Percentiles rank a stretch among this genome's conserved stretches.
phyloP scores from a whole-genome alignment of 2,888 invertebrate species.

The Lithophane semibrunnea region DNA sequence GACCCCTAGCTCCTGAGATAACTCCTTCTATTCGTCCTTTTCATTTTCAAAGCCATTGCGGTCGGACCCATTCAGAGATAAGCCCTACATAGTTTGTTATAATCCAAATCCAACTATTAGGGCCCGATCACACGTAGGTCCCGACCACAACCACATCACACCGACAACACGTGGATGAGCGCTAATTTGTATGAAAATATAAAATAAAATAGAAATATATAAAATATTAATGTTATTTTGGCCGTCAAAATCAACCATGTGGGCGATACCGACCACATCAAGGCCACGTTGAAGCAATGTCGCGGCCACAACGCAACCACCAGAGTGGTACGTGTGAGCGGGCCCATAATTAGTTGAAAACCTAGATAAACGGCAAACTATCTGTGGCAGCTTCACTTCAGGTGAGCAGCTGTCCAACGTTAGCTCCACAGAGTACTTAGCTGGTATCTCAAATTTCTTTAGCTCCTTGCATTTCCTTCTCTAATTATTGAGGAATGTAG shows the following conservation, averaged over 20 bases:
- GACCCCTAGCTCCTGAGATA: conserved; percentile 32
- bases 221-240: too few relatives aligned
- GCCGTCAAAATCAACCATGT: neutral
- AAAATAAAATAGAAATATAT: too few relatives aligned
- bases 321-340: neutral
- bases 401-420: conserved; percentile 45
- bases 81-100: conserved; percentile 46
- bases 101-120: conserved; percentile 32
- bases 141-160: neutral
- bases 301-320: neutral
- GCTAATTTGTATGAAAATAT: neutral
- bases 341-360: conserved; percentile 30
- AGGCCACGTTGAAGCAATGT: neutral
- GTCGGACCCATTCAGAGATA: conserved; percentile 36
- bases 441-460: conserved; percentile 33
- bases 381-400: conserved; percentile 39
- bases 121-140: neutral
- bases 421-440: conserved; percentile 32
- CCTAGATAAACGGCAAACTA: conserved; percentile 52
- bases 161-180: neutral
- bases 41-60: conserved; percentile 45
- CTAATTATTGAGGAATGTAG: neutral
- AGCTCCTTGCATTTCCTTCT: conserved; percentile 15
- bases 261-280: neutral
- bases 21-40: conserved; percentile 48